Base-by-base conservation (phyloP, 2,888 invertebrate genomes). In the Pristionchus japonicus region DNA sequence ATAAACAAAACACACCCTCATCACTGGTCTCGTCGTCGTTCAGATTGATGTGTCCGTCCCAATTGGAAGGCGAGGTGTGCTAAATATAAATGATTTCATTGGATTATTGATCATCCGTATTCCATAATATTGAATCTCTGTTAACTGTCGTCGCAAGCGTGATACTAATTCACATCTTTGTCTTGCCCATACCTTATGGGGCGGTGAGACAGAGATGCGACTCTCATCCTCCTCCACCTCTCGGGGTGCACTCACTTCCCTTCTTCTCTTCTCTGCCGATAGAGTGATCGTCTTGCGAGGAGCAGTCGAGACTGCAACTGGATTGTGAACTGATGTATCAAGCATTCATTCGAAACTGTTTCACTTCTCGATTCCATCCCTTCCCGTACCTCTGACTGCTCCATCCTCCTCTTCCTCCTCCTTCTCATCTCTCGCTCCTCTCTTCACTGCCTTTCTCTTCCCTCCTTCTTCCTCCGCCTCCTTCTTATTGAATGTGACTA, bases 41-140 rank as follows among this genome's bases (percentile, higher is more conserved):
- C 34, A 92, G 67, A 49, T 89, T 77, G 27, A 92, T 92, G 74
- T 91, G 91, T 3, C 92, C 92, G 67, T 92, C 88, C 92, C 92
- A 92, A n/a, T 87, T 17, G 40, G 52, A 23, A 11, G 87, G 87
- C 34, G 86, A 86, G 1, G 67, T 43, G 47, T 86, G 86, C 86
- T 86, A 47, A 7, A 86, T 67, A 37, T 37, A n/a, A 43, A 20
- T 80, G 13, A 27, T 11, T 20, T 31, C 82, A 17, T 47, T 34
- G n/a, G 37, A 34, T 9, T 34, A 40, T 3, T 6, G 40, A 40
- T 20, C 34, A 77, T 15, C 17, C 40, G 20, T 1, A 15, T n/a
- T 27, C 37, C 11, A 37, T 37, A 77, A 40, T 37, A 7, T 2
- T 9, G 3, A 37, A 37, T n/a, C n/a, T n/a, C 34, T 34, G 11